Conservation (phyloP, 2,888 invertebrate genomes). For the Xylota sylvarum region DNA sequence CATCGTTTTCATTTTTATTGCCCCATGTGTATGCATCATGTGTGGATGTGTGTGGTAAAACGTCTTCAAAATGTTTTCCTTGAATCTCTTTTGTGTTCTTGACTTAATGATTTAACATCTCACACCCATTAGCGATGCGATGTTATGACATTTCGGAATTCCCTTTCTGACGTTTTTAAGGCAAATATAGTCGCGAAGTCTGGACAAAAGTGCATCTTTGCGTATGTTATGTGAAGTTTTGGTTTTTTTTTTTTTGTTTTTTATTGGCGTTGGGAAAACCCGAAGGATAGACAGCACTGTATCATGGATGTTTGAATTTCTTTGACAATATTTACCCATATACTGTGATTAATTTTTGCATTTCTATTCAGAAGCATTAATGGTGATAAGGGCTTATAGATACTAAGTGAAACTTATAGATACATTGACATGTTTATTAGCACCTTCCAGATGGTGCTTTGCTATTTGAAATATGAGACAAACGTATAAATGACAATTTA, state of each 20-base stretch:
- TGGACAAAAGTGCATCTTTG: slow-evolving; percentile 13
- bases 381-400: not conserved
- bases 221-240: not conserved
- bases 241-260: not conserved
- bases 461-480: no score
- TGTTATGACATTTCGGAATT: slow-evolving; percentile 30
- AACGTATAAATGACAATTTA: not conserved
- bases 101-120: slow-evolving; percentile 17
- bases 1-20: slow-evolving; percentile 47
- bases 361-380: not conserved
- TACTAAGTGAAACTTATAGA: no score
- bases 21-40: not conserved
- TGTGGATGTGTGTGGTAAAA: not conserved
- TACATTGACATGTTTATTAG: no score
- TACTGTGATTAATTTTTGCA: not conserved
- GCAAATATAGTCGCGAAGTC: not conserved
- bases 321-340: slow-evolving; percentile 41
- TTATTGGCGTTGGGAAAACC: slow-evolving; percentile 20
- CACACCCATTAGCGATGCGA: slow-evolving; percentile 3
- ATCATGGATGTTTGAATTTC: slow-evolving; percentile 53
- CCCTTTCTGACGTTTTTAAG: slow-evolving; percentile 36
- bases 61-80: slow-evolving; percentile 26
- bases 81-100: slow-evolving; percentile 2
- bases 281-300: slow-evolving; percentile 40
- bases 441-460: no score